Base-by-base conservation (phyloP, 2,888 invertebrate species). In the Iphiclides podalirius region DNA sequence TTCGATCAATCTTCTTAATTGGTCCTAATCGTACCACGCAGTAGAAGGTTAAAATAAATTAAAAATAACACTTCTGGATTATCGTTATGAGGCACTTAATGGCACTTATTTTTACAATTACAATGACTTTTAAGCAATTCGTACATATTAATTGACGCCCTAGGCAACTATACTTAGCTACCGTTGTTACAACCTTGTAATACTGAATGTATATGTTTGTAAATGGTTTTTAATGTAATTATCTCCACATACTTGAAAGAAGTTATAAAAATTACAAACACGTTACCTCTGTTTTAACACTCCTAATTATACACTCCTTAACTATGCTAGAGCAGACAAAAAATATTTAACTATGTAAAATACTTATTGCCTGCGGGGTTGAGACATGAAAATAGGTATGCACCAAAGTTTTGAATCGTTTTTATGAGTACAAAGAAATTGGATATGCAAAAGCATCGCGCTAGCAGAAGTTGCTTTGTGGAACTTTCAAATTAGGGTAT, bases 81-180 rank as follows among this genome's bases (percentile, higher is more conserved):
- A 48, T 20, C 3, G 37, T 33, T 42, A 11, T 17, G 4, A 37
- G 37, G 37, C 37, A 42, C 23, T n/a, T 48, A 38, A 31, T 35
- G 4, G 16, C 37, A 20, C 42, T 15, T 47, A 42, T 14, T 6
- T 11, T 4, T 9, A 23, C 31, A 12, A 31, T 17, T 31, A 9
- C 37, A 48, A 33, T 42, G 26, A 47, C 12, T 41, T 31, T 36
- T 20, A 37, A 20, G n/a, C 31, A 12, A 17, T 37, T 28, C 13
- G 9, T 20, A 13, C 7, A n/a, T 15, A 23, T 20, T 42, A 36
- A 36, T 37, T 37, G 17, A 37, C 31, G 37, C 42, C 33, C 15
- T 17, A 23, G 48, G 48, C 42, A 15, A 4, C 3, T 31, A n/a
- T 8, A 7, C 12, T 37, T 37, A 37, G 9, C 28, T 20, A 41